phyloP scores from a whole-genome alignment of 2,797 vertebrate genomes.

The Danio tinwini region DNA sequence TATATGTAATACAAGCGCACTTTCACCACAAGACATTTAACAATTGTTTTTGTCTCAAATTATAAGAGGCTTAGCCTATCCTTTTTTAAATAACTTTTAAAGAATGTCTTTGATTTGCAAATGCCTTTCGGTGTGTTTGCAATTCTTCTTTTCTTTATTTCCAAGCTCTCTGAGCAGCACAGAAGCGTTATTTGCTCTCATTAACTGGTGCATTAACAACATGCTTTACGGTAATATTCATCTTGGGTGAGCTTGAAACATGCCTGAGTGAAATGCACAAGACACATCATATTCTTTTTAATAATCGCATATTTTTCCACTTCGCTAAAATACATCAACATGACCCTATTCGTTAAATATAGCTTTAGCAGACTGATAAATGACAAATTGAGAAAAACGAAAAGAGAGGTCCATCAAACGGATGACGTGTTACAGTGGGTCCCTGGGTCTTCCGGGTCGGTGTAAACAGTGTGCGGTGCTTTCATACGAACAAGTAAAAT shows the following conservation, averaged over 20 bases:
- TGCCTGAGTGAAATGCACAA: conserved; percentile 46
- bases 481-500: conserved; percentile 3
- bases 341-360: not conserved
- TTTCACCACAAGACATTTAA: no score
- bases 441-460: conserved; percentile 76
- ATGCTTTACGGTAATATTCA: conserved; percentile 49
- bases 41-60: no score
- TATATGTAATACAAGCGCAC: no score
- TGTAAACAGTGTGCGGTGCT: conserved; percentile 57
- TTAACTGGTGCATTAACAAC: not conserved
- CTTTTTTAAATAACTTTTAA: no score
- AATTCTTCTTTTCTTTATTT: no score
- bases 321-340: not conserved
- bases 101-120: no score
- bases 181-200: no score
- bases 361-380: not conserved
- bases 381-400: not conserved
- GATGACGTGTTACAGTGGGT: conserved; percentile 79
- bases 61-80: no score
- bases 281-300: not conserved
- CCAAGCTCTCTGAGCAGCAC: no score
- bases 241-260: not conserved
- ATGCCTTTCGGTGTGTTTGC: no score
- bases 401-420: not conserved
- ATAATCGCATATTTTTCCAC: not conserved